Conservation (phyloP, 2,797 vertebrate genomes). For the Setipinna tenuifilis region DNA sequence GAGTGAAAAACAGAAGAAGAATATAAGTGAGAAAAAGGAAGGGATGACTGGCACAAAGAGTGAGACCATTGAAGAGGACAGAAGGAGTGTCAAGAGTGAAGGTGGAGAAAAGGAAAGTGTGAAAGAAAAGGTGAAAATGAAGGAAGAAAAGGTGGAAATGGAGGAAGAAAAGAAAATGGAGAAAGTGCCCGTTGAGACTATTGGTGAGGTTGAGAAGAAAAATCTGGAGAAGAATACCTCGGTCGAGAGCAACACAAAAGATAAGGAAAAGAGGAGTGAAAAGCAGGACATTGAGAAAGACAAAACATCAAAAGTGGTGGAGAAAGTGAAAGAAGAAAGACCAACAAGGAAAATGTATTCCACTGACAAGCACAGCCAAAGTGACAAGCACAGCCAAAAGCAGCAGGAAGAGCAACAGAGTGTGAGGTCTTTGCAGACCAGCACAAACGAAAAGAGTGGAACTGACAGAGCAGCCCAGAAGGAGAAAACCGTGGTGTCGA, state of each 20-base stretch:
- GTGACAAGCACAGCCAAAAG: background rate
- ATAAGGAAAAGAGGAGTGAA: constrained; percentile 19
- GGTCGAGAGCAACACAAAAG: background rate
- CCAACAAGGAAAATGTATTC: background rate
- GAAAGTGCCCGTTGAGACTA: constrained; percentile 16
- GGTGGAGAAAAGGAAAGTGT: background rate
- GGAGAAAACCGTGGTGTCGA: background rate
- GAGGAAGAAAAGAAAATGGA: constrained; percentile 26
- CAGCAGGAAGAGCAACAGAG: background rate
- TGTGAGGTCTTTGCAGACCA: background rate
- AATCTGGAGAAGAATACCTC: background rate
- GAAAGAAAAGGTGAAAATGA: background rate
- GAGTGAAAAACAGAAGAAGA: background rate
- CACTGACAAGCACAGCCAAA: background rate
- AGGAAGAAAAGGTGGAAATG: constrained; percentile 31
- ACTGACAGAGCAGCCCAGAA: background rate
- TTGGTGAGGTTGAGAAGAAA: constrained; percentile 18
- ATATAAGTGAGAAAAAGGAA: background rate
- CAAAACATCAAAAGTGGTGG: constrained; percentile 26
- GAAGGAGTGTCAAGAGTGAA: background rate
- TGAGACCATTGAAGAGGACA: background rate
- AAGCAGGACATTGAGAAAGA: background rate
- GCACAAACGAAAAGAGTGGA: background rate
- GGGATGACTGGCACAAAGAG: constrained; percentile 28
- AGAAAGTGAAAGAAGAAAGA: background rate